phyloP scores from a whole-genome alignment of 1,140 invertebrate genomes.

The Drosophila rufa region DNA sequence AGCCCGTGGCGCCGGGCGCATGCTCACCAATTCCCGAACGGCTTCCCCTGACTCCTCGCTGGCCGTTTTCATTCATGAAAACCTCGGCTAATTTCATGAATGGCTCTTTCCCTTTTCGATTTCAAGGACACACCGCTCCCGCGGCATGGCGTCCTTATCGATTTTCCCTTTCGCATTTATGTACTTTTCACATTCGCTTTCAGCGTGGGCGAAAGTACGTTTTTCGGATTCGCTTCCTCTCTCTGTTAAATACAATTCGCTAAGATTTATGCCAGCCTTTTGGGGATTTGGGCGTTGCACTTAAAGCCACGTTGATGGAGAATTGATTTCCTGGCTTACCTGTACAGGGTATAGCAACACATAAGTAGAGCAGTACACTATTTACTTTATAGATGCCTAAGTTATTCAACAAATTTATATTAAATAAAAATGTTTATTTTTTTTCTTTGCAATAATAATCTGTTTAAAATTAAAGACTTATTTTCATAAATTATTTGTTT shows the following conservation, averaged over 20 bases:
- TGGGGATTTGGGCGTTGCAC: neutral
- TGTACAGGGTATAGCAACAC: no score
- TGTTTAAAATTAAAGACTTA: no score
- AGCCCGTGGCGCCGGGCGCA: conserved; percentile 18
- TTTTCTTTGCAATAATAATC: no score
- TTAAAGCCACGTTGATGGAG: conserved; percentile 13
- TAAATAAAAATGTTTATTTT: no score
- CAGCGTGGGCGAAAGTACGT: conserved; percentile 38
- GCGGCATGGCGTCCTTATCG: conserved; percentile 65
- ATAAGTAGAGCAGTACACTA: neutral
- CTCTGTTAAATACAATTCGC: conserved; percentile 26
- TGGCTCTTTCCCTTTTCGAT: conserved; percentile 44
- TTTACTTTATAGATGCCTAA: no score
- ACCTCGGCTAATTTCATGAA: conserved; percentile 61
- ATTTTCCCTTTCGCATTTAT: conserved; percentile 61
- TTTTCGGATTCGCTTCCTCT: conserved; percentile 9
- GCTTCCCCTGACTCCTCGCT: conserved; percentile 20
- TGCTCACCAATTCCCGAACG: conserved; percentile 36
- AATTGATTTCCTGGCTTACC: neutral
- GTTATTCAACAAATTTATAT: no score
- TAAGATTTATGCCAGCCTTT: conserved; percentile 13
- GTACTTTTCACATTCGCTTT: conserved; percentile 36
- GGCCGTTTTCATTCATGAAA: conserved; percentile 64
- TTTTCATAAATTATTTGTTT: no score
- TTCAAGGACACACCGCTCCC: conserved; percentile 64